phyloP scores from a whole-genome alignment of 2,888 invertebrate species.

The Linnaemya tessellans region DNA sequence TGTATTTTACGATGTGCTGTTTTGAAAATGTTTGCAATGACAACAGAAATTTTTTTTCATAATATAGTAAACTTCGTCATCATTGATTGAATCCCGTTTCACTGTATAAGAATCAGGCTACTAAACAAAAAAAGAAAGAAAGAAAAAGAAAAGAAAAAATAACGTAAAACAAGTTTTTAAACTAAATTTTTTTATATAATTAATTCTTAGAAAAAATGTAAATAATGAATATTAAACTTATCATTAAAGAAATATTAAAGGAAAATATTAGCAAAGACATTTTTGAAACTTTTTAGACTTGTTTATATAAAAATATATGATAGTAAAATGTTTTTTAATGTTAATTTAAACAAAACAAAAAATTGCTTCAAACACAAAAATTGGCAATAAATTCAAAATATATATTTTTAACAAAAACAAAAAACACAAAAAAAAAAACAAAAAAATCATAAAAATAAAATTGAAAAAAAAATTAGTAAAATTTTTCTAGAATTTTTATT shows the following conservation, averaged over 20 bases:
- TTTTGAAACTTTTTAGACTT: slow-evolving; percentile 73
- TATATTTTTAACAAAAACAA: slow-evolving; percentile 61
- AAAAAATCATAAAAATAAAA: background rate
- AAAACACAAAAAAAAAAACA: slow-evolving; percentile 22
- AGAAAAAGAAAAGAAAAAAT: slow-evolving; percentile 45
- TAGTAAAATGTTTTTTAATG: slow-evolving; percentile 73
- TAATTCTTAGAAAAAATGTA: slow-evolving; percentile 57
- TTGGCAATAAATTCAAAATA: slow-evolving; percentile 68
- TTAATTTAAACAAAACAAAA: slow-evolving; percentile 55
- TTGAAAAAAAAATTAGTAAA: slow-evolving; percentile 70
- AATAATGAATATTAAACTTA: slow-evolving; percentile 67
- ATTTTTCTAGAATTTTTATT: slow-evolving; percentile 82
- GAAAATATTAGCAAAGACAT: slow-evolving; percentile 71
- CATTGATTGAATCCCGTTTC: background rate
- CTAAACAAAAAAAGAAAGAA: slow-evolving; percentile 25
- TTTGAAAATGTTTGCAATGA: background rate
- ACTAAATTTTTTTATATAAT: slow-evolving; percentile 58
- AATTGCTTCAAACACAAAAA: slow-evolving; percentile 70
- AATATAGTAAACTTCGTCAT: background rate
- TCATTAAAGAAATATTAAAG: slow-evolving; percentile 67
- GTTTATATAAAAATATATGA: slow-evolving; percentile 71
- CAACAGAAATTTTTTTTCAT: background rate
- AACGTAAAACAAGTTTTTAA: slow-evolving; percentile 66
- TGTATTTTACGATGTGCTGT: no score
- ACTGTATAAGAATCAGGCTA: slow-evolving; percentile 21